Evolutionary conservation across 1,140 invertebrate species (phyloP), one percentile per base, ranked within the genome.

Genomic region (Pseudomyrmex flavicornis): DNA sequence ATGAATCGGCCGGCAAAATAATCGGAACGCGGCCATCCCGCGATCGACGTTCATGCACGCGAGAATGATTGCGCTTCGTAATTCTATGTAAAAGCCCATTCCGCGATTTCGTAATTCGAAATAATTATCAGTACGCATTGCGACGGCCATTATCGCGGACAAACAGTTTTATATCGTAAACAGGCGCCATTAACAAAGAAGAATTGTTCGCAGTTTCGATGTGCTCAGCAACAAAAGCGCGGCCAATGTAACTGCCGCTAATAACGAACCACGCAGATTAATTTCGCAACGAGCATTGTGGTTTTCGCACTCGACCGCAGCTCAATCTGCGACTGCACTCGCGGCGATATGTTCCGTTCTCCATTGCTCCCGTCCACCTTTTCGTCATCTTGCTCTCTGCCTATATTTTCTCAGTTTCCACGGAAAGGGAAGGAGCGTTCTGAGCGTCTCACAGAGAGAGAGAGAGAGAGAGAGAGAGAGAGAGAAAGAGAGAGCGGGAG

Each of bases 111-210:
- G 88, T 89, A 89, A 89, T 89, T 86, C 88, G 88, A 89, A 89
- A 89, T 89, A 89, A 89, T 89, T 89, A 89, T 89, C 84, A 85
- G 77, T 84, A 86, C 87, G 87, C 85, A 89, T 82, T 89, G 87
- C 87, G 87, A 86, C 85, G 88, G 87, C 87, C 82, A 89, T 89
- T 87, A 89, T 87, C 88, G 88, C 73, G 82, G 82, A 89, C 88
- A 89, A 89, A 89, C 88, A 89, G 87, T 89, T 89, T 89, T 89
- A 89, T 89, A 89, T 89, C 87, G 88, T 86, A 86, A 89, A 86
- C 87, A 89, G 87, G 86, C 88, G 87, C 87, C 88, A 89, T 89
- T 89, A 89, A 89, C 88, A 89, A 89, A 86, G 88, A 89, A 89
- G 88, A 88, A 88, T 89, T 84, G 87, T 89, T 88, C 73, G 84